Evolutionary conservation across 2,888 invertebrate genomes (phyloP), one percentile per base, ranked within the genome.

Genomic region (Trisateles emortualis): DNA sequence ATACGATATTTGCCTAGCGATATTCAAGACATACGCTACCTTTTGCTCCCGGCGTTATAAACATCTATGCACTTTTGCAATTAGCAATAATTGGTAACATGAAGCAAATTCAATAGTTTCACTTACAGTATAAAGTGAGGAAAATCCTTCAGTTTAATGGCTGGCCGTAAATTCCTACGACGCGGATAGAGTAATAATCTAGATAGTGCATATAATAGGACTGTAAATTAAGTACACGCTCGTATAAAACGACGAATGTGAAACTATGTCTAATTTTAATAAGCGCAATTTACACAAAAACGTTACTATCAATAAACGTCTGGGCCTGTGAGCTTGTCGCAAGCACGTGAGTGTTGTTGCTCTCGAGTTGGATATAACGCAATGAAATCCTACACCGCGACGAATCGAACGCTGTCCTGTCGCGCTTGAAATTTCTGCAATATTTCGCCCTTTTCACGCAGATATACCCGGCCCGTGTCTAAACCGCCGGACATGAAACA

Each of bases 391-490:
- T 81, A 92, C 88, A 92, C 92, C 91, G 83, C 83, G 87, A 88
- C 91, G 87, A 92, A 92, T 92, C 90, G 91, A 90, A 90, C 88
- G 87, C 87, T 87, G 89, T 88, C 88, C 90, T 90, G 91, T 92
- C 92, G 84, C 86, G 74, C 87, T 90, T 86, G 90, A 89, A 89
- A 90, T 91, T 91, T 89, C 86, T 90, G 90, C 92, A 90, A 92
- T 92, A 92, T 91, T 91, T 92, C 84, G 92, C 90, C 89, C 90
- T 92, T 90, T 92, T 92, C 91, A 90, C 88, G 86, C 88, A 88
- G 90, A 90, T 90, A 92, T 87, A 89, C 85, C 69, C 82, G 81
- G 83, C 79, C 84, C 89, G 84, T 87, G 91, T 91, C 91, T 87
- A 88, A 90, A 83, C 86, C 86, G 86, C 84, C 84, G 88, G 90